Evolutionary conservation across 1,140 invertebrate genomes (phyloP), one percentile per base, ranked within the genome.

Genomic region (Nautilus pompilius): DNA sequence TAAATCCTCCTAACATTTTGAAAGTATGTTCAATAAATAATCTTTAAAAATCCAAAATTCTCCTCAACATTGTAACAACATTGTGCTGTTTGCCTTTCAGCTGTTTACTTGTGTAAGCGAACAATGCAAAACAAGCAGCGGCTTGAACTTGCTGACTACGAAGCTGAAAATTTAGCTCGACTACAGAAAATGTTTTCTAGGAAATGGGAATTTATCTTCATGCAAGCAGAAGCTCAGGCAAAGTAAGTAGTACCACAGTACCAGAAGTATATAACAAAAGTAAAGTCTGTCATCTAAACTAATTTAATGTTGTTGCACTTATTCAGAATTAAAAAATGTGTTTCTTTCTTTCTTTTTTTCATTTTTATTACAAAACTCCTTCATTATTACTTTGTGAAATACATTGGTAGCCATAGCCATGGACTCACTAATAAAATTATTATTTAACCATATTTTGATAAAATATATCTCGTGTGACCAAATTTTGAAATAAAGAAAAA

Each of bases 181-280:
- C 84, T 99, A 34, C 97, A 99, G 84, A 99, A 99, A 86, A 98
- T 99, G 93, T 99, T 99, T 82, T 96, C 93, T 17, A 85, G 96
- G 41, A 99, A 99, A 83, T 99, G 97, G 97, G 97, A 99, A 84
- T 99, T 99, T 80, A 99, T 99, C 69, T 99, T 97, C 81, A 98
- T 99, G 95, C 97, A 99, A 85, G 87, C 88, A 33, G 86, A 88
- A 74, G 86, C 87, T 36, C 87, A 88, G 70, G 86, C 87, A 36
- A 88, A 88, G 87, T 87, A 78, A 77, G 80, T 74, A 41, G 5
- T 24, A 30, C n/a, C n/a, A n/a, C n/a, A n/a, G n/a, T n/a, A n/a
- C n/a, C n/a, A n/a, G 29, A n/a, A n/a, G n/a, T n/a, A n/a, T n/a
- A n/a, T n/a, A n/a, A n/a, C n/a, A n/a, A n/a, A n/a, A 41, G 36